A percentile compares a stretch with the other conserved stretches of the same genome.
Evolutionary conservation across 1,140 invertebrate genomes (phyloP).

Genomic region (Lordiphosa mommai): DNA sequence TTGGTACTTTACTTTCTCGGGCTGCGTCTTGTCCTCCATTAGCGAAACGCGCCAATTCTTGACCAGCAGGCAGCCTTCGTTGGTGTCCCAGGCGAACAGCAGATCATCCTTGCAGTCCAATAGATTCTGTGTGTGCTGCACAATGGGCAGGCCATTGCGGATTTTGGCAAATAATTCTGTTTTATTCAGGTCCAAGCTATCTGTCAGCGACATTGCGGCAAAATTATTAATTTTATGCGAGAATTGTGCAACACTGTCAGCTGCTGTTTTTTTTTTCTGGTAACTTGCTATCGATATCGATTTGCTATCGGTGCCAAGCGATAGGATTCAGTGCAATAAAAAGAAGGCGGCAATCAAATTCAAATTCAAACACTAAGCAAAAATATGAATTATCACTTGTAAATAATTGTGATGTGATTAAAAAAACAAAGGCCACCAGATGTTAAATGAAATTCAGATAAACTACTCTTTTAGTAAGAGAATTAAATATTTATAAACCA

Average conservation of each 20-base stretch:
- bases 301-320: not conserved
- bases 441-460: too few relatives aligned
- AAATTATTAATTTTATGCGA: not conserved
- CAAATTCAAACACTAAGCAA: too few relatives aligned
- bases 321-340: too few relatives aligned
- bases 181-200: slow-evolving; percentile 61
- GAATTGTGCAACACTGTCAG: too few relatives aligned
- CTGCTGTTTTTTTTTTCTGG: too few relatives aligned
- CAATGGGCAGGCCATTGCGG: slow-evolving; percentile 43
- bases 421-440: too few relatives aligned
- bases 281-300: not conserved
- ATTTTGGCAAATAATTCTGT: slow-evolving; percentile 59
- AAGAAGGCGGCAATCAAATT: too few relatives aligned
- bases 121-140: slow-evolving; percentile 62
- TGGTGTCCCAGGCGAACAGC: slow-evolving; percentile 66
- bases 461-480: too few relatives aligned
- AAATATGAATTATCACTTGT: too few relatives aligned
- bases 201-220: slow-evolving; percentile 52
- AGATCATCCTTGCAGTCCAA: slow-evolving; percentile 76
- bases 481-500: too few relatives aligned
- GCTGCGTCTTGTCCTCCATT: slow-evolving; percentile 15
- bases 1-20: slow-evolving; percentile 34
- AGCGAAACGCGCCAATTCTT: slow-evolving; percentile 66
- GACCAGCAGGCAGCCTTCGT: slow-evolving; percentile 46
- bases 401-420: too few relatives aligned